Conservation (phyloP, 2,888 invertebrate species). For the Saturnia pavonia region DNA sequence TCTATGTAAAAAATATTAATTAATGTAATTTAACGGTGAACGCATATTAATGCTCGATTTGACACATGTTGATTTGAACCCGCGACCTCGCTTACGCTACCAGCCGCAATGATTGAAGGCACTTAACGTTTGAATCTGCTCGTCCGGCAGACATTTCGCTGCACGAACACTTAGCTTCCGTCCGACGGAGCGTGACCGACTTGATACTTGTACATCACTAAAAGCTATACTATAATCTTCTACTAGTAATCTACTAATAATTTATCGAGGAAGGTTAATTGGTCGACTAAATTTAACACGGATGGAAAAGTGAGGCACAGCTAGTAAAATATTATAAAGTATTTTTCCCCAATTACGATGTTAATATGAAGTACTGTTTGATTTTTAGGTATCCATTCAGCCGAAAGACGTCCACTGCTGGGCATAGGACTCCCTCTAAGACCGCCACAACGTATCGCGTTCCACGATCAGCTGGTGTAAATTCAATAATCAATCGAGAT, state of each 20-base stretch:
- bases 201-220: not conserved
- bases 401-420: too few relatives aligned
- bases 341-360: too few relatives aligned
- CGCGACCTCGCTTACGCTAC: conserved; percentile 27
- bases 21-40: conserved; percentile 4
- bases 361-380: not conserved
- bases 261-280: too few relatives aligned
- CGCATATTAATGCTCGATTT: conserved; percentile 15
- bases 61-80: conserved; percentile 25
- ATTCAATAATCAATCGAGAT: too few relatives aligned
- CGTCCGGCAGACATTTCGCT: conserved; percentile 31
- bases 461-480: too few relatives aligned
- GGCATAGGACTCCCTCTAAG: too few relatives aligned
- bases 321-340: too few relatives aligned
- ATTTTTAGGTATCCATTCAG: too few relatives aligned
- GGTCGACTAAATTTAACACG: too few relatives aligned
- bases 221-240: conserved; percentile 5
- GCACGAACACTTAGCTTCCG: conserved; percentile 45
- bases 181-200: conserved; percentile 50
- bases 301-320: too few relatives aligned
- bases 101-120: conserved; percentile 52
- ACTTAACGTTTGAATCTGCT: conserved; percentile 51
- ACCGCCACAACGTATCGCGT: too few relatives aligned
- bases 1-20: not conserved
- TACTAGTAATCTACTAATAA: too few relatives aligned